Evolutionary conservation across 2,888 invertebrate genomes (phyloP), one percentile per base, ranked within the genome.

Genomic region (Venustoraphidia nigricollis): DNA sequence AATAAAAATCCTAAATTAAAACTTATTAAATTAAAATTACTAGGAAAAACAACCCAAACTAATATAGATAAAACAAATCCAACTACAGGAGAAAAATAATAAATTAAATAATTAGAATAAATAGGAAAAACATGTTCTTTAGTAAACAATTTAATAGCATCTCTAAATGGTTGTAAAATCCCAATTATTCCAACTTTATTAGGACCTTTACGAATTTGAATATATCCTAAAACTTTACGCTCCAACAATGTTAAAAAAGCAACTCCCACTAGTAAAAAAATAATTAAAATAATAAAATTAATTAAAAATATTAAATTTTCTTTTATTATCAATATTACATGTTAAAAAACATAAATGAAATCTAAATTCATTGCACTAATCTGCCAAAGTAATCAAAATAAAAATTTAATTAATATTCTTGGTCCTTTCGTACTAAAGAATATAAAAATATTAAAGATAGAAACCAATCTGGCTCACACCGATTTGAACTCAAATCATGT

Each of bases 181-280:
- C 81, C 82, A 36, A 71, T 58, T 55, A 77, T 58, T 0, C 78
- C 76, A 2, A 82, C 73, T 57, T 81, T 83, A 75, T 81, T 83
- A 17, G 83, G 83, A 0, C 83, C 83, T 58, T 81, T 81, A 13
- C 83, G 83, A 68, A 78, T 68, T 65, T 84, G 81, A 69, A 82
- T 75, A 71, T 80, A 81, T 0, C 81, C 75, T 66, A 83, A 73
- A 58, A 81, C 69, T 54, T 77, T 81, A 2, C 82, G 83, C 47
- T 85, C 82, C 57, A 83, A 68, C 66, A 83, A 74, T 58, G 79
- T 81, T 61, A 81, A 76, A 77, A 80, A 83, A 58, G 80, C 80
- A 11, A 82, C 77, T 0, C 76, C 71, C 49, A 83, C 62, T 66
- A 83, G 70, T 41, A 80, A 71, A 42, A 72, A 71, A 60, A 81